Percentiles rank a stretch among this genome's conserved stretches.
Evolutionary conservation across 1,140 invertebrate genomes (phyloP).

Genomic region (Gyrodactylus salaris): DNA sequence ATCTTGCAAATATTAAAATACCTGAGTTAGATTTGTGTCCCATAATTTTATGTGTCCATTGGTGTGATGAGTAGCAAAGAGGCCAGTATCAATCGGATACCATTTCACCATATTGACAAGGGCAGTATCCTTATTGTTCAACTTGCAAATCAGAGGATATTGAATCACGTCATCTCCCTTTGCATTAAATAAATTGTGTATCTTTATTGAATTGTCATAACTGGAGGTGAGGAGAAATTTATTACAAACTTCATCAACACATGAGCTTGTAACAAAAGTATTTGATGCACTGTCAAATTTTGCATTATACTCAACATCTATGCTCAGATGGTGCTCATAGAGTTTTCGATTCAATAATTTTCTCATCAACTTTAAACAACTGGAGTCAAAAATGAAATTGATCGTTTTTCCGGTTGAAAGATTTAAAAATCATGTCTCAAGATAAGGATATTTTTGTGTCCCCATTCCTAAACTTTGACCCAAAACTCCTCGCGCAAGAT

Average conservation of each 20-base stretch:
- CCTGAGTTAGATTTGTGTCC: not conserved
- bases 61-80: not conserved
- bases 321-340: not conserved
- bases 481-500: not conserved
- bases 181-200: no score
- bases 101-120: not conserved
- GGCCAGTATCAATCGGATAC: not conserved
- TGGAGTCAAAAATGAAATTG: no score
- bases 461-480: not conserved
- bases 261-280: not conserved
- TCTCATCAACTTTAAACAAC: no score
- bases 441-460: not conserved
- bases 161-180: not conserved
- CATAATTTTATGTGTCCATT: not conserved
- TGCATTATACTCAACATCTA: not conserved
- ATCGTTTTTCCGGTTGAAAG: no score
- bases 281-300: not conserved
- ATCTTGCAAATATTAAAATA: not conserved
- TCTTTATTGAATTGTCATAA: not conserved
- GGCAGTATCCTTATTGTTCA: not conserved
- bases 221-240: not conserved
- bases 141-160: not conserved
- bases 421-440: not conserved
- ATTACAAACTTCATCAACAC: not conserved
- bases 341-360: not conserved